Evolutionary conservation across 2,113 vertebrate species (phyloP).

Genomic region (Xiphophorus maculatus): DNA sequence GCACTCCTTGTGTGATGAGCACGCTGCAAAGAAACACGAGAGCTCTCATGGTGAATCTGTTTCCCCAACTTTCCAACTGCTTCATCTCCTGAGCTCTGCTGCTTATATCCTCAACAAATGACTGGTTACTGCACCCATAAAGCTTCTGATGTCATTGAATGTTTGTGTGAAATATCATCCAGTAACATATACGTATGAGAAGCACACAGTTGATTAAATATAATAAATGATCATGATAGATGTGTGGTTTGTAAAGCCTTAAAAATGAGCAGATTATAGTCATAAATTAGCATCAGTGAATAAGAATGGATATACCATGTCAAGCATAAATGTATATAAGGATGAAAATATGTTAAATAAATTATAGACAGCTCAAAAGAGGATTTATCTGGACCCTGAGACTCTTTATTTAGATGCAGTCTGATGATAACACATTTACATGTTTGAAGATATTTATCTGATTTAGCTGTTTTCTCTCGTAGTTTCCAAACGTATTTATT

Average conservation of each 20-base stretch:
- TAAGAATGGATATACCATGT: too few relatives aligned
- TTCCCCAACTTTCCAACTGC: conserved; percentile 27
- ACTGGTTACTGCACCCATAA: conserved; percentile 21
- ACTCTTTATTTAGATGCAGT: not conserved
- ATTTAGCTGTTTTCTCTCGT: not conserved
- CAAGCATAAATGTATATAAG: not conserved
- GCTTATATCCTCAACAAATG: conserved; percentile 53
- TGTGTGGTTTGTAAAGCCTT: conserved; percentile 4
- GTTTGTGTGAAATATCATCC: conserved; percentile 6
- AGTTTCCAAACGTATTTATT: too few relatives aligned
- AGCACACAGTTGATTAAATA: conserved; percentile 54
- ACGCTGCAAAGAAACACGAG: conserved; percentile 54
- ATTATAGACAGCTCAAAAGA: not conserved
- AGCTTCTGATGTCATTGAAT: conserved; percentile 15
- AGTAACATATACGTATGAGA: conserved; percentile 46
- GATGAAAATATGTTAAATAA: not conserved
- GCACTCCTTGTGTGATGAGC: conserved; percentile 23
- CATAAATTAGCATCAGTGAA: not conserved
- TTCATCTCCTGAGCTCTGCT: not conserved
- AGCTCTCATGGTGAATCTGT: conserved; percentile 50
- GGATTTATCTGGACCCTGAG: not conserved
- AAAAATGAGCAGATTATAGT: not conserved
- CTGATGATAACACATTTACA: not conserved
- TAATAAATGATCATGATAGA: conserved; percentile 32
- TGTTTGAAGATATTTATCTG: not conserved